Evolutionary conservation across 1,140 invertebrate species (phyloP).

Genomic region (Drosophila rufa): DNA sequence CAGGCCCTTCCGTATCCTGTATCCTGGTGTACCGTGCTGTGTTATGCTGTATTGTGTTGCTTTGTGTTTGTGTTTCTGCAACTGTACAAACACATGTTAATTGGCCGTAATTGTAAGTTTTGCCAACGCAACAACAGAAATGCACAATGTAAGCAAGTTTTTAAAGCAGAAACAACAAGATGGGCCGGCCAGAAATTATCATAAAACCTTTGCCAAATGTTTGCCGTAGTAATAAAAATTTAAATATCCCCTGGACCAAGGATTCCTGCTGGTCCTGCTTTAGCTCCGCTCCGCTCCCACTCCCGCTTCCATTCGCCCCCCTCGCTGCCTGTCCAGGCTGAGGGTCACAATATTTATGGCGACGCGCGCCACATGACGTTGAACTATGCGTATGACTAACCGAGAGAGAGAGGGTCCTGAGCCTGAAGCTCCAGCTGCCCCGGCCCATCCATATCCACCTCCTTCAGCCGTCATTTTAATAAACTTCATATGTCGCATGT

Average conservation of each 20-base stretch:
- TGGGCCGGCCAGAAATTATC: slow-evolving; percentile 58
- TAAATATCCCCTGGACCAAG: slow-evolving; percentile 48
- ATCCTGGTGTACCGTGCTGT: not conserved
- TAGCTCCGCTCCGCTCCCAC: not conserved
- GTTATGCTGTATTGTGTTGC: slow-evolving; percentile 11
- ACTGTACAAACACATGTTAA: slow-evolving; percentile 83
- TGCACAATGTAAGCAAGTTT: slow-evolving; percentile 66
- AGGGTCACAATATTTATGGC: slow-evolving; percentile 77
- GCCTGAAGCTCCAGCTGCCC: slow-evolving; percentile 6
- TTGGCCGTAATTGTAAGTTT: slow-evolving; percentile 81
- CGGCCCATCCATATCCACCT: slow-evolving; percentile 41
- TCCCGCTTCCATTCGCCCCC: not conserved
- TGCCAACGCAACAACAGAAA: slow-evolving; percentile 61
- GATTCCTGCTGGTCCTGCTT: slow-evolving; percentile 14
- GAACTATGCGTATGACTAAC: slow-evolving; percentile 77
- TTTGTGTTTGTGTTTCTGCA: slow-evolving; percentile 77
- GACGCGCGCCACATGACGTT: slow-evolving; percentile 74
- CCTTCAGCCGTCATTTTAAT: slow-evolving; percentile 75
- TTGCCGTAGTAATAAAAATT: slow-evolving; percentile 76
- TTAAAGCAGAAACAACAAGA: slow-evolving; percentile 62
- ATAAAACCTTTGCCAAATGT: slow-evolving; percentile 74
- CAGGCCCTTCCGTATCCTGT: slow-evolving; percentile 10
- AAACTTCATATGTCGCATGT: slow-evolving; percentile 84
- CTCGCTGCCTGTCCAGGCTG: slow-evolving; percentile 16
- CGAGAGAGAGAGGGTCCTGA: slow-evolving; percentile 8